Percentiles rank a stretch among this genome's conserved stretches.
phyloP scores from a whole-genome alignment of 2,888 invertebrate genomes.

The Agrochola lychnidis region DNA sequence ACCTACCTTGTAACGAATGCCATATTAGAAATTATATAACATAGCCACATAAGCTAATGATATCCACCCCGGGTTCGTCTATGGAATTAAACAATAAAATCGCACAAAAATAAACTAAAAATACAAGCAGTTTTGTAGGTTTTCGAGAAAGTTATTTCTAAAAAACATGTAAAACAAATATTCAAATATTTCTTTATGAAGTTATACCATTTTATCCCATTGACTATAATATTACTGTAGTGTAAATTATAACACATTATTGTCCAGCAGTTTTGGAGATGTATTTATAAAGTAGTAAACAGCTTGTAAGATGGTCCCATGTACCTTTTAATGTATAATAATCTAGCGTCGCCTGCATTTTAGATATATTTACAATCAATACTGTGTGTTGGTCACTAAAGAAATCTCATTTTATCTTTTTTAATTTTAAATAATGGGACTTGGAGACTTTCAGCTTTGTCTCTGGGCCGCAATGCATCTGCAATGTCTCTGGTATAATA shows the following conservation, averaged over 20 bases:
- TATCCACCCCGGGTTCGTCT: not conserved
- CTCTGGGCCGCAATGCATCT: no score
- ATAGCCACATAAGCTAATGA: slow-evolving; percentile 13
- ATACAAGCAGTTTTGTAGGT: slow-evolving; percentile 4
- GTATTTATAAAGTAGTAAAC: slow-evolving; percentile 62
- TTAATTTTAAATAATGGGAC: not conserved
- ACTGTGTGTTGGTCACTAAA: slow-evolving; percentile 24
- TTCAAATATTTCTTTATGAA: slow-evolving; percentile 3
- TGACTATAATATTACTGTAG: slow-evolving; percentile 14
- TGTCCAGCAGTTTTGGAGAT: slow-evolving; percentile 40
- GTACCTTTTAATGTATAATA: slow-evolving; percentile 61
- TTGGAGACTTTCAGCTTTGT: not conserved
- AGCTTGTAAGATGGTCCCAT: slow-evolving; percentile 64
- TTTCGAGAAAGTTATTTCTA: not conserved
- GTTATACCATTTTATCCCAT: slow-evolving; percentile 1
- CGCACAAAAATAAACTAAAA: slow-evolving; percentile 11
- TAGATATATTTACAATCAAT: slow-evolving; percentile 66
- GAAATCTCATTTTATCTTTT: not conserved
- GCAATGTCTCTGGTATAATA: no score
- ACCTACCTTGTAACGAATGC: slow-evolving; percentile 20
- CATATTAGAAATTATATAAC: slow-evolving; percentile 27
- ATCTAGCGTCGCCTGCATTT: slow-evolving; percentile 64
- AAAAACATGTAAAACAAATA: not conserved
- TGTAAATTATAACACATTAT: slow-evolving; percentile 7
- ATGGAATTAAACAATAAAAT: not conserved